A percentile compares a stretch with the other conserved stretches of the same genome.
phyloP scores from a whole-genome alignment of 2,113 vertebrate species.

The Muscicapa adusta region DNA sequence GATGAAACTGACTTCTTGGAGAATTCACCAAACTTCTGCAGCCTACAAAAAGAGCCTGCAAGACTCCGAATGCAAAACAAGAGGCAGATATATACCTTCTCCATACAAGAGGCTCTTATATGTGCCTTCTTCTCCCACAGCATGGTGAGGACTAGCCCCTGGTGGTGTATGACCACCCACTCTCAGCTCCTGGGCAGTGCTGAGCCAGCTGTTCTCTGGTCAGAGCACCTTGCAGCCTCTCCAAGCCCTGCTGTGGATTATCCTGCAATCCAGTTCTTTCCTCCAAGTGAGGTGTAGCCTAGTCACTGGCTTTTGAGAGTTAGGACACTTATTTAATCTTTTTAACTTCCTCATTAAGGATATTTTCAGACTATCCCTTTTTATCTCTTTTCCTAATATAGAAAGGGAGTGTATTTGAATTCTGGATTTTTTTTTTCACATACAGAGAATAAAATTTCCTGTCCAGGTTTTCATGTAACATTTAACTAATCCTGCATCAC shows the following conservation, averaged over 20 bases:
- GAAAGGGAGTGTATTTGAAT: background rate
- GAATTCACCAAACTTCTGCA: fast-evolving
- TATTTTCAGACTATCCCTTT: background rate
- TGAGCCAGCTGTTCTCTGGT: background rate
- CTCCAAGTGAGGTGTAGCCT: background rate
- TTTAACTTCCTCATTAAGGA: background rate
- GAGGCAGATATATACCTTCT: background rate
- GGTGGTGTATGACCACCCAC: fast-evolving
- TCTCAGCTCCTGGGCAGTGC: background rate
- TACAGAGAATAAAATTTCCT: background rate
- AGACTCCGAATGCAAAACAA: background rate
- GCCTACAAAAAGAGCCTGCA: background rate
- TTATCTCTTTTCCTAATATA: background rate
- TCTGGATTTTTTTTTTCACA: background rate
- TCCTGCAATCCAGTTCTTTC: background rate
- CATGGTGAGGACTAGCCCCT: background rate
- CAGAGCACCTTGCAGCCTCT: background rate
- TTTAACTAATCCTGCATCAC: background rate
- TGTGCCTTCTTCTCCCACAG: background rate
- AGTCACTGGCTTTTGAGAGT: background rate
- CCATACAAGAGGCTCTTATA: background rate
- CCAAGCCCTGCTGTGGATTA: background rate
- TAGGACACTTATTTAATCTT: background rate
- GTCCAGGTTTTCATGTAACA: background rate
- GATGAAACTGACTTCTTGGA: background rate